Base-by-base conservation (phyloP, 2,113 vertebrate species). In the Heteronetta atricapilla region DNA sequence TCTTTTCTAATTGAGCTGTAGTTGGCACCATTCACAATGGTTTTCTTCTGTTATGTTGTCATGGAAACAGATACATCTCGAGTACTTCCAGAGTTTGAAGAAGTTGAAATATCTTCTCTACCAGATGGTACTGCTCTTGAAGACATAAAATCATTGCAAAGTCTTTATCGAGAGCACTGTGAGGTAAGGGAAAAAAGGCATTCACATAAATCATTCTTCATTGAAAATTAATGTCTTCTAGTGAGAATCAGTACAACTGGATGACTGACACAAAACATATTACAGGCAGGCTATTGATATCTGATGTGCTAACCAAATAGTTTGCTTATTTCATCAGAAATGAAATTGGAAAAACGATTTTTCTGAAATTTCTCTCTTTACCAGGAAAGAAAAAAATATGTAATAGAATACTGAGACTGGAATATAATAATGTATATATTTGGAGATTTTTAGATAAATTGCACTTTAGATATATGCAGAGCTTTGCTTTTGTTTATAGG, bases 81-180 rank as follows among this genome's bases (percentile, higher is more conserved):
- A 97, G 98, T 98, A 97, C 98, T 98, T 97, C 98, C 98, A 94
- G 98, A 98, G 94, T 98, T 98, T 98, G 98, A 97, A 97, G 98
- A 98, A 97, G 98, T 98, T 97, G 98, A 98, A 97, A 98, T 98
- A 91, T 97, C 98, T 97, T 98, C 98, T 96, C 96, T 98, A 68
- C 98, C 98, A 97, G 98, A 98, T 97, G 98, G 98, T 96, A 98
- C 98, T 94, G 98, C 98, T 89, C 95, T 98, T 98, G 98, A 98
- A 97, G 98, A 98, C 94, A 98, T 98, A 82, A 98, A 98, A 96
- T 98, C 98, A 92, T 95, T 98, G 42, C 98, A 98, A 82, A 98
- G 97, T 98, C 98, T 98, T 96, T 98, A 98, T 98, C 97, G 98
- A 97, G 98, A 98, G 95, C 98, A 98, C 97, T 98, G 98, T 98